Base-by-base conservation (phyloP, 2,113 vertebrate species). In the Coregonus clupeaformis region DNA sequence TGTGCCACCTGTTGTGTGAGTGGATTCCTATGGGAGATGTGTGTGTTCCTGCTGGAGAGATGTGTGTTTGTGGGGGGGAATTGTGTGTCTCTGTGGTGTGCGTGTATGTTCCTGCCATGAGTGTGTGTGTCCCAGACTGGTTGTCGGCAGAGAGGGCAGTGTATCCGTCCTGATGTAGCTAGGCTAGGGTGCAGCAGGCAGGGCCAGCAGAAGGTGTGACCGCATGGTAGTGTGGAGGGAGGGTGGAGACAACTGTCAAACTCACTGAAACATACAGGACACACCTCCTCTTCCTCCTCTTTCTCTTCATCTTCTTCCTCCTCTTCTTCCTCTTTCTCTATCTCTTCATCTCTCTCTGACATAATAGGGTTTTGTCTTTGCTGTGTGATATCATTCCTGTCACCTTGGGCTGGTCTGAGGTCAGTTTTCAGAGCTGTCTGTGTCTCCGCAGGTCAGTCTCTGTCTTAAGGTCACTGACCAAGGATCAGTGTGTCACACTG, bases 401-500 rank as follows among this genome's bases (percentile, higher is more conserved):
- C 36, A 36, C 36, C 36, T 36, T 42, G 36, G 36, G 36, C 36
- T 42, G 36, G 11, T 42, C 36, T 12, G 36, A 42, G 36, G 36
- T 42, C 36, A 42, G 36, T 12, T 42, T 11, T 42, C 36, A 12
- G 36, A 42, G 36, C 36, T 12, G 9, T 42, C 2, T 42, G 36
- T 42, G 36, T 42, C 36, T 42, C 36, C 2, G 36, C 4, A 55
- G 52, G 52, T 55, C 52, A 14, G 52, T 18, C 52, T 55, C 52
- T 18, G 52, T 5, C 18, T 55, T 4, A 55, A 64, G 27, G 0
- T 13, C 1, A 24, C 29, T 22, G 6, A 32, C 9, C 29, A 4
- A 13, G 5, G 47, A n/a, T 1, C 6, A 4, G 11, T 25, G 76
- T 49, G 42, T 81, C 68, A 6, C 68, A 62, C 75, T 71, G n/a